A percentile compares a stretch with the other conserved stretches of the same genome.
Evolutionary conservation across 2,797 vertebrate genomes (phyloP).

Genomic region (Cyclopterus lumpus): DNA sequence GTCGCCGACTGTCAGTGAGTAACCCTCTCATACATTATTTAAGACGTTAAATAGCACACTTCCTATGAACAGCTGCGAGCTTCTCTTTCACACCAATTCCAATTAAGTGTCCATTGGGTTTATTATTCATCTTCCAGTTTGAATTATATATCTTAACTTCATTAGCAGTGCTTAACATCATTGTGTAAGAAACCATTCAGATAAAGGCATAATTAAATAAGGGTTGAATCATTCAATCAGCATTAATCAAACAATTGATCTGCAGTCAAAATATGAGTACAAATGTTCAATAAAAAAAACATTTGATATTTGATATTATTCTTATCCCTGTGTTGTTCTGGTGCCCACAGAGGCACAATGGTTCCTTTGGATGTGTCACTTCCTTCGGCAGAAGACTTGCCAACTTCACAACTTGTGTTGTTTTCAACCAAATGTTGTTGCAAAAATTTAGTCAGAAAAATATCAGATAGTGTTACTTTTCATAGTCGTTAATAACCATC

Average conservation of each 20-base stretch:
- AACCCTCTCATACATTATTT: not conserved
- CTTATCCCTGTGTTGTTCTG: slow-evolving; percentile 4
- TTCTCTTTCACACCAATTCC: slow-evolving; percentile 32
- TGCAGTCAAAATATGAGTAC: not conserved
- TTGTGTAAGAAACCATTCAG: not conserved
- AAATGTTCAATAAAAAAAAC: not conserved
- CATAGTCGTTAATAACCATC: not conserved
- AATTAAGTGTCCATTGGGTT: slow-evolving; percentile 37
- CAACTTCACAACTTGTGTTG: slow-evolving; percentile 33
- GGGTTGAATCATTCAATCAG: not conserved
- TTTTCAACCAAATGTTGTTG: slow-evolving; percentile 36
- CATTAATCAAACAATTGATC: not conserved
- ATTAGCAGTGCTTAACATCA: slow-evolving; percentile 3
- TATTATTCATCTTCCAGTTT: slow-evolving; percentile 5
- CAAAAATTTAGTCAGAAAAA: slow-evolving; percentile 5
- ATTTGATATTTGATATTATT: not conserved
- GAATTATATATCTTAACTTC: slow-evolving; percentile 10
- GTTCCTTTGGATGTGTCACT: slow-evolving; percentile 37
- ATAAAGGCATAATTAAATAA: not conserved
- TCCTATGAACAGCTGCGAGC: slow-evolving; percentile 51
- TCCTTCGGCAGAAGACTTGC: slow-evolving; percentile 32
- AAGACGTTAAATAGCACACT: slow-evolving; percentile 29
- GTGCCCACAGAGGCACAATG: not conserved
- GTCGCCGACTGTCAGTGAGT: not conserved
- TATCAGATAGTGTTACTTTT: not conserved